phyloP scores from a whole-genome alignment of 2,797 vertebrate species.

The Tapera naevia region DNA sequence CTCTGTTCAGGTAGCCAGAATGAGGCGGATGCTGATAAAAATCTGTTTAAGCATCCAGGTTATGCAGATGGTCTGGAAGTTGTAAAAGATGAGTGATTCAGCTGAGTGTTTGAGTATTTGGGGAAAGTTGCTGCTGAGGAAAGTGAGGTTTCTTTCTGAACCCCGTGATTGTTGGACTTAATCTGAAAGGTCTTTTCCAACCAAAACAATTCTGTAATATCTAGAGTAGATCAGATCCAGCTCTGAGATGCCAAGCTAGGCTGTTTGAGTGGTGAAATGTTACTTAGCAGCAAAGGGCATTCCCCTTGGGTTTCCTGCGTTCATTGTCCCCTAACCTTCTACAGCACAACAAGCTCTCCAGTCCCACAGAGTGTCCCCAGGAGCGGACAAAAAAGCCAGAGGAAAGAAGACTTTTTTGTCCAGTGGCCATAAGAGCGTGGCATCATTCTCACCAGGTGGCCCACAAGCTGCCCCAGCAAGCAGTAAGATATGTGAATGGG shows the following conservation, averaged over 20 bases:
- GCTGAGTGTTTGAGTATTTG: not conserved
- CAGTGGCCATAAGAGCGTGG: not conserved
- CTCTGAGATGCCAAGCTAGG: not conserved
- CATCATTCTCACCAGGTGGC: not conserved
- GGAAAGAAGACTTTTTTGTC: not conserved
- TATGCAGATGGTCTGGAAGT: not conserved
- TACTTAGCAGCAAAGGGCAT: not conserved
- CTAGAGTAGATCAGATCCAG: not conserved
- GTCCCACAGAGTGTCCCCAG: not conserved
- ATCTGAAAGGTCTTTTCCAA: too few relatives aligned
- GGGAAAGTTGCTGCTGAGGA: not conserved
- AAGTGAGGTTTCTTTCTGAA: not conserved
- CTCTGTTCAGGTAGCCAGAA: not conserved
- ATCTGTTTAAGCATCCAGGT: not conserved
- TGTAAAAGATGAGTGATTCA: not conserved
- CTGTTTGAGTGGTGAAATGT: not conserved
- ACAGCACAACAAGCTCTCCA: not conserved
- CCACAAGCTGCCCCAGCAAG: not conserved
- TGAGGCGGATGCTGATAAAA: not conserved
- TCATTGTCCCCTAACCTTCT: not conserved
- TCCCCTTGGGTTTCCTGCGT: not conserved
- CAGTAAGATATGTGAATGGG: not conserved
- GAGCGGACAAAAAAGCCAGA: not conserved
- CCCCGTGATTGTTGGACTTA: too few relatives aligned
- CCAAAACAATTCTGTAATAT: not conserved